Percentiles rank a stretch among this genome's conserved stretches.
Conservation (phyloP, 2,113 vertebrate species). For the Epinephelus fuscoguttatus region DNA sequence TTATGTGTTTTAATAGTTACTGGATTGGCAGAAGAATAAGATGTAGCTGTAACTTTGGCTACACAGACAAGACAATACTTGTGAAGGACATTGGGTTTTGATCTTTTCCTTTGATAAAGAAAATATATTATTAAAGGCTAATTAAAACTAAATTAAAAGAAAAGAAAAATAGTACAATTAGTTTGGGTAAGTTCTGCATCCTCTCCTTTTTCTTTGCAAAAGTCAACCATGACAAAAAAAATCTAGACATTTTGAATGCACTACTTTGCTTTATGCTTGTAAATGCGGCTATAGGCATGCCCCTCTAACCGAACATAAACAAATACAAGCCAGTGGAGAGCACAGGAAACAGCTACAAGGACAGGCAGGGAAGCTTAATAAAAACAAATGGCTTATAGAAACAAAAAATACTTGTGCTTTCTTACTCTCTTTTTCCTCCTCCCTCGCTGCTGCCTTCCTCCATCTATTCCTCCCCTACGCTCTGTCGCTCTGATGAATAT, state of each 20-base stretch:
- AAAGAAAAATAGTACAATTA: neutral
- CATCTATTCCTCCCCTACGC: constrained; percentile 70
- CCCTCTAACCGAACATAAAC: constrained; percentile 53
- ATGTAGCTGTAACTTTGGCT: neutral
- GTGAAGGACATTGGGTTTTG: neutral
- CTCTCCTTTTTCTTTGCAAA: neutral
- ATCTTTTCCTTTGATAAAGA: neutral
- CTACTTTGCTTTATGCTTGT: constrained; percentile 37
- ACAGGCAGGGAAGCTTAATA: constrained; percentile 59
- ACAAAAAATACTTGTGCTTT: constrained; percentile 59
- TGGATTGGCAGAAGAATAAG: neutral
- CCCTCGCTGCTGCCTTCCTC: constrained; percentile 59
- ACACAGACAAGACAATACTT: neutral
- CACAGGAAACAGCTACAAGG: constrained; percentile 48
- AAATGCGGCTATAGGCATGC: constrained; percentile 30
- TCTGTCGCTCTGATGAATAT: constrained; percentile 78
- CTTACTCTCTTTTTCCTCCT: constrained; percentile 46
- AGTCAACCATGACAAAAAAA: neutral
- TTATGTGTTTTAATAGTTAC: constrained; percentile 13
- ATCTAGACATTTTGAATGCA: constrained; percentile 17
- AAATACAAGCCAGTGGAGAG: constrained; percentile 55
- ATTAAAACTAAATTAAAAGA: neutral
- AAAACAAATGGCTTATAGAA: constrained; percentile 72
- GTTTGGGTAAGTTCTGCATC: neutral
- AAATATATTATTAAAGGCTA: neutral